Conservation (phyloP, 2,888 invertebrate genomes). For the Suillia variegata region DNA sequence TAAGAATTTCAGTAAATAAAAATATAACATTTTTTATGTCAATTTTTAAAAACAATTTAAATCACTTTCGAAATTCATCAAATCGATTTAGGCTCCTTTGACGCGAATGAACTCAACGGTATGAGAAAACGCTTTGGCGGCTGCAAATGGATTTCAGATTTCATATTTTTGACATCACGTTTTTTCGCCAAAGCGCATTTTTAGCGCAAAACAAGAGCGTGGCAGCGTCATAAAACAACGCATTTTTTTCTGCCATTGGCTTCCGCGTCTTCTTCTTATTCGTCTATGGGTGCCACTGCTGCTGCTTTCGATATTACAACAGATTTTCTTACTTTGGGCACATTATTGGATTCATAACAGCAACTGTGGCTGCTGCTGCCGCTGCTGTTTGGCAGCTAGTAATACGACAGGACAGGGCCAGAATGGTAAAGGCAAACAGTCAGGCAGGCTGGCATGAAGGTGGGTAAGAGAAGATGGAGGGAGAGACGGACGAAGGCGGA, state of each 20-base stretch:
- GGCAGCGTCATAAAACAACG: neutral
- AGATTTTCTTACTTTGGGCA: neutral
- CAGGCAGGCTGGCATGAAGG: neutral
- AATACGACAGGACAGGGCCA: too few species aligned
- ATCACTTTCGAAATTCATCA: too few species aligned
- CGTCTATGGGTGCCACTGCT: too few species aligned
- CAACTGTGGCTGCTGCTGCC: too few species aligned
- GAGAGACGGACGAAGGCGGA: too few species aligned
- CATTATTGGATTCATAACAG: neutral
- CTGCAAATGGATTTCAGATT: neutral
- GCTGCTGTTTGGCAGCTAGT: too few species aligned
- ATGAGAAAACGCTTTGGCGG: neutral
- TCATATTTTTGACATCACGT: constrained; percentile 18
- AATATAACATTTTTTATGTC: too few species aligned
- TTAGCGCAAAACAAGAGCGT: neutral
- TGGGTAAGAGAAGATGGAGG: neutral
- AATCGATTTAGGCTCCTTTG: too few species aligned
- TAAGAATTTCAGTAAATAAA: too few species aligned
- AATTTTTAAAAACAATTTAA: too few species aligned
- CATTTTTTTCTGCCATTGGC: neutral
- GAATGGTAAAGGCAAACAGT: neutral
- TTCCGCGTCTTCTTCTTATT: neutral
- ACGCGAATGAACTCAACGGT: neutral
- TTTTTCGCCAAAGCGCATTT: constrained; percentile 14
- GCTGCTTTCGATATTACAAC: too few species aligned